Conservation (phyloP, 2,797 vertebrate genomes). For the Sitta carolinensis region DNA sequence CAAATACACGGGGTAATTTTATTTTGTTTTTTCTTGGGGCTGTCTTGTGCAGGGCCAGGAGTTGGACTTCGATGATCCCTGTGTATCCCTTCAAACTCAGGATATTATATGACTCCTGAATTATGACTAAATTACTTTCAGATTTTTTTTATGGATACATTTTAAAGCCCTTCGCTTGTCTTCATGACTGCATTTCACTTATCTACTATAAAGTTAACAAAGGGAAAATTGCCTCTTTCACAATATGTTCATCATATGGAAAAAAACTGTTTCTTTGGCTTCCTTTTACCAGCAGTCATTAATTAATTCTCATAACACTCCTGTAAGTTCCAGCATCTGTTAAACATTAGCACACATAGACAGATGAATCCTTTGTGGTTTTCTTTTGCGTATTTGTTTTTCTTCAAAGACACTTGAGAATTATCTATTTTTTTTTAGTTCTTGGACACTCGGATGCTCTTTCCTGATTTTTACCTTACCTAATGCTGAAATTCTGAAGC, state of each 20-base stretch:
- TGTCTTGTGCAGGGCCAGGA: background rate
- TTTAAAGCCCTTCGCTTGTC: background rate
- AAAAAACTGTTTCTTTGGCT: background rate
- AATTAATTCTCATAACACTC: conserved; percentile 48
- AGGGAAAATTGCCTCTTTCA: background rate
- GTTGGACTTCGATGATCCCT: background rate
- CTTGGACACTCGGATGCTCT: background rate
- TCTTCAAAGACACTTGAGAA: background rate
- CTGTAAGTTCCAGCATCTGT: conserved; percentile 27
- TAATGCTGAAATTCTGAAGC: background rate
- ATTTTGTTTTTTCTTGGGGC: background rate
- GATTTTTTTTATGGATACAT: background rate
- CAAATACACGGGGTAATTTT: background rate
- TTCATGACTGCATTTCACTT: background rate
- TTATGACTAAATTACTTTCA: background rate
- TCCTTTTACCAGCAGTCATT: background rate
- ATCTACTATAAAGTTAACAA: background rate
- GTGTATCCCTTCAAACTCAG: background rate
- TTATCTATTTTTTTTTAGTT: background rate
- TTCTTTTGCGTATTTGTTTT: background rate
- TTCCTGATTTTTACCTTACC: background rate
- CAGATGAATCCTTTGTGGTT: conserved; percentile 1
- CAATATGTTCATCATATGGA: background rate
- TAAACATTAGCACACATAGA: background rate
- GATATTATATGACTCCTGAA: background rate